Evolutionary conservation across 2,797 vertebrate genomes (phyloP), one percentile per base, ranked within the genome.

Genomic region (Pseudomugil tenellus): DNA sequence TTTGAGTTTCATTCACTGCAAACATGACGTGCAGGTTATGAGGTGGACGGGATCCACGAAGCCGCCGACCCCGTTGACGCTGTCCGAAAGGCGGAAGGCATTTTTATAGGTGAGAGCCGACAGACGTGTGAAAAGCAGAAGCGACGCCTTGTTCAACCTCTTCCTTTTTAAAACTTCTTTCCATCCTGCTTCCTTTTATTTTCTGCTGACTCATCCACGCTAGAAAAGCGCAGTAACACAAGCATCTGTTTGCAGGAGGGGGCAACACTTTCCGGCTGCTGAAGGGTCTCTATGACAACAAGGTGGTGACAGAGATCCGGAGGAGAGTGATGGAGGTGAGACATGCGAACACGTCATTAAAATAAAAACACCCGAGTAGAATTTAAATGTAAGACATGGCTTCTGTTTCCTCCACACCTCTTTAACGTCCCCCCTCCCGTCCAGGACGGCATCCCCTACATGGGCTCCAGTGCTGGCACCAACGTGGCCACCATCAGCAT

Each of bases 241-340:
- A 0, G 28, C 55, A 37, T 61, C 23, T 43, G 13, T 25, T 25
- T 56, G 4, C 67, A 97, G 96, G 96, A 75, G 96, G 96, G 77
- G 96, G 96, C 17, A 97, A 97, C 89, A 97, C 96, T 0, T 97
- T 97, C 73, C 94, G 96, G 26, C 92, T 97, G 70, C 84, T 97
- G 70, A 97, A 96, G 91, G 84, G 90, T 59, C 94, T 97, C 63
- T 97, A 96, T 1, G 96, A 97, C 89, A 93, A 94, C 81, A 74
- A 92, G 29, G 81, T 97, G 84, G 88, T 96, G 86, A 80, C 82
- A 0, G 95, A 95, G 85, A 96, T 97, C 86, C 92, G 89, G 85
- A 96, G 84, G 73, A 90, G 94, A 79, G 95, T 97, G 56, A 83
- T 96, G 12, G 90, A 96, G 95, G 94, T 97, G 90, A 89, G 46